Conservation (phyloP, 2,888 invertebrate genomes). For the Oligia fasciuncula region DNA sequence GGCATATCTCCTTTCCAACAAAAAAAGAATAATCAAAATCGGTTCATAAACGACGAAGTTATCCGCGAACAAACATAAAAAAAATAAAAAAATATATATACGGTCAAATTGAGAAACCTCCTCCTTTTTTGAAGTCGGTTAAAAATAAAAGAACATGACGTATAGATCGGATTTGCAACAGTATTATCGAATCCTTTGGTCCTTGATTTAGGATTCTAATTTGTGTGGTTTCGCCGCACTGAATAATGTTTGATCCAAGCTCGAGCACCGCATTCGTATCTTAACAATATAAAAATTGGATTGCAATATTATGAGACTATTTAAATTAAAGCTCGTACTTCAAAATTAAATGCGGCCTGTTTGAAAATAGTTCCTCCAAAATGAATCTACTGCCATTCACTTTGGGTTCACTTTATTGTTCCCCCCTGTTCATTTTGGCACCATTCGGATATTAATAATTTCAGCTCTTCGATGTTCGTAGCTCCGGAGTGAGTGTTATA, state of each 20-base stretch:
- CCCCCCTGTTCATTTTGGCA: slow-evolving; percentile 26
- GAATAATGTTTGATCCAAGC: slow-evolving; percentile 47
- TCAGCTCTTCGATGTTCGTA: slow-evolving; percentile 51
- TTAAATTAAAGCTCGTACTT: slow-evolving; percentile 66
- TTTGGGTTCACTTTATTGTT: slow-evolving; percentile 47
- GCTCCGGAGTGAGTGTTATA: slow-evolving; percentile 54
- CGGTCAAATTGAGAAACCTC: too few relatives aligned
- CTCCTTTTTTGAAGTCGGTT: too few relatives aligned
- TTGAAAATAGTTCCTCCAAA: slow-evolving; percentile 37
- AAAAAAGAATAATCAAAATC: too few relatives aligned
- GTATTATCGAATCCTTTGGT: neutral
- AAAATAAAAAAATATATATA: too few relatives aligned
- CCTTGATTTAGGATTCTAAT: slow-evolving; percentile 27
- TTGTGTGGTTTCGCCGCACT: slow-evolving; percentile 21
- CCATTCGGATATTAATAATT: slow-evolving; percentile 63
- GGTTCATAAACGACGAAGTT: too few relatives aligned
- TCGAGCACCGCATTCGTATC: slow-evolving; percentile 46
- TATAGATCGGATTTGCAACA: neutral
- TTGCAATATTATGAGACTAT: slow-evolving; percentile 66
- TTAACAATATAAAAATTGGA: slow-evolving; percentile 69
- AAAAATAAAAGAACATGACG: neutral
- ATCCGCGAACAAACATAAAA: too few relatives aligned
- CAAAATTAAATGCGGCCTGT: slow-evolving; percentile 63
- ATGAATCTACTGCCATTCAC: slow-evolving; percentile 42
- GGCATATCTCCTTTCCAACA: too few relatives aligned